Base-by-base conservation (phyloP, 2,888 invertebrate species). In the Hypolimnas misippus region DNA sequence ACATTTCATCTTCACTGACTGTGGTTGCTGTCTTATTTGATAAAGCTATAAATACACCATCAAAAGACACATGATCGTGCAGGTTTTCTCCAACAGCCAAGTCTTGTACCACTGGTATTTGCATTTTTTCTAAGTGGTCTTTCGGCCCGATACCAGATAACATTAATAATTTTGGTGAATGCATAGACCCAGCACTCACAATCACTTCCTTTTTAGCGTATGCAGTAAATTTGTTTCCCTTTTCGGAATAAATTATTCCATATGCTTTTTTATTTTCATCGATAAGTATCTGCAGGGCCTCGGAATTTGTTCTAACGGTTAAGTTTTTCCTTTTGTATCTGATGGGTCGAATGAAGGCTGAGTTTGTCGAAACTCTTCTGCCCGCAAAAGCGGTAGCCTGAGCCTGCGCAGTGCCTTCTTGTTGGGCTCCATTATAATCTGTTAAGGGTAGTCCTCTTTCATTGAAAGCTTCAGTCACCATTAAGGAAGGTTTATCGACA, bases 331-430 rank as follows among this genome's bases (percentile, higher is more conserved):
- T 70, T 62, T 75, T 92, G 42, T 91, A 80, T 31, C 95, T 83
- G 19, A 95, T 93, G 0, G 95, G 95, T 65, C 93, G 83, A 14
- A 95, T 93, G 73, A 93, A 95, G 0, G 95, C 95, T 0, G 81
- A 86, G 74, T 95, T 95, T 0, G 94, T 90, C 10, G 95, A 95
- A 12, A 91, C 84, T 60, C 95, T 86, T 68, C 84, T 78, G 0
- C 95, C 95, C 64, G 93, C 81, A 35, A 86, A 78, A 0, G 92
- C 76, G 0, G 94, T 91, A 0, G 92, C 85, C 75, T 95, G 95
- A 0, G 93, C 75, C 53, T 93, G 84, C 87, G 92, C 93, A 0
- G 93, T 91, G 0, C 94, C 94, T 5, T 93, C 70, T 75, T 94
- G 93, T 3, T 79, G 56, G 2, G 84, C 89, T 0, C 88, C 90